Conservation (phyloP, 2,113 vertebrate genomes). For the Puma concolor region DNA sequence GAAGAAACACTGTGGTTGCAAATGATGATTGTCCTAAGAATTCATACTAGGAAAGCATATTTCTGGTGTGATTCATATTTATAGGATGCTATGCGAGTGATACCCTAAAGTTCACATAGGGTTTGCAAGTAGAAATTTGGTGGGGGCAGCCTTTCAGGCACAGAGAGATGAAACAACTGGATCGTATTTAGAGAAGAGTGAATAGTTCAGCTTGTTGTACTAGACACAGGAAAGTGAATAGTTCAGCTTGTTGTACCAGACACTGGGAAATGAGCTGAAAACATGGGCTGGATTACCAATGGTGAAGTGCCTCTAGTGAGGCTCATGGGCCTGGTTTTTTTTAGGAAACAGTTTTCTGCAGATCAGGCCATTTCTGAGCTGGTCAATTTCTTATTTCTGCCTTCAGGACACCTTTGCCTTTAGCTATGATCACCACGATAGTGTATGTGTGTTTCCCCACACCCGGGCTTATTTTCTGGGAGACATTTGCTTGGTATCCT, state of each 20-base stretch:
- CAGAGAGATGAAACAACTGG: neutral
- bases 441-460: neutral
- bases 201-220: neutral
- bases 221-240: neutral
- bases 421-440: neutral
- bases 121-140: neutral
- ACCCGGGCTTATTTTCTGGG: neutral
- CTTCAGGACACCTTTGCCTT: neutral
- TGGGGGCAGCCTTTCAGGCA: neutral
- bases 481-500: neutral
- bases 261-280: neutral
- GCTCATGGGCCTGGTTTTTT: neutral
- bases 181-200: neutral
- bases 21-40: neutral
- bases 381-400: conserved; percentile 40
- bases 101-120: neutral
- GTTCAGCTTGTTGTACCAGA: neutral
- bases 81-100: neutral
- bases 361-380: neutral
- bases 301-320: neutral
- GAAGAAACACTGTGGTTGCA: neutral
- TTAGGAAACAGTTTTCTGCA: neutral
- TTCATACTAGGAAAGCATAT: neutral
- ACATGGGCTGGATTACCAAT: neutral
- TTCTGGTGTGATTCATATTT: neutral